A percentile compares a stretch with the other conserved stretches of the same genome.
These are phyloP conservation scores for Thera britannica DNA, from an alignment of 2,888 invertebrate genomes.

Conservation along the genomic window DNA sequence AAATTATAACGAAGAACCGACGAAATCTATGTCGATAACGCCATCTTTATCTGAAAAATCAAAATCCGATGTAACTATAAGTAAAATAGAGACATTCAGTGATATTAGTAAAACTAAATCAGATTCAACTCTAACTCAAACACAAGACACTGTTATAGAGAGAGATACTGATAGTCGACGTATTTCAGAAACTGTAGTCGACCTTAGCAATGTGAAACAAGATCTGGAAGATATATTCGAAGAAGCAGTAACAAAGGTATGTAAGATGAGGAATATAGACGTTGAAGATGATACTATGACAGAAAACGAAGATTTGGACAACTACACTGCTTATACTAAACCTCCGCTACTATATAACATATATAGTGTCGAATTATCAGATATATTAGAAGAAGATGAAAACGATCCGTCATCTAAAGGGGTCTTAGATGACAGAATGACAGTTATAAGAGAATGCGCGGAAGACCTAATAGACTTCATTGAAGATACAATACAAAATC, in stretches of 20 bases:
- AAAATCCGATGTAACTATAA: conserved; percentile 78
- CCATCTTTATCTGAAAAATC: conserved; percentile 77
- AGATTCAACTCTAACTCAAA: conserved; percentile 76
- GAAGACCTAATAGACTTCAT: conserved; percentile 69
- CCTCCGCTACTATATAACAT: conserved; percentile 62
- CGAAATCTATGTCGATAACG: conserved; percentile 63
- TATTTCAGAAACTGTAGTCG: conserved; percentile 75
- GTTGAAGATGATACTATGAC: conserved; percentile 68
- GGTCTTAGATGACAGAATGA: conserved; percentile 59
- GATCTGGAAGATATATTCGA: conserved; percentile 74
- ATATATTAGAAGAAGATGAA: conserved; percentile 79
- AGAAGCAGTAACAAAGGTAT: conserved; percentile 63
- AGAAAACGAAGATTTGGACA: conserved; percentile 74
- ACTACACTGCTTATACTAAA: conserved; percentile 74
- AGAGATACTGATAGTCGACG: conserved; percentile 57
- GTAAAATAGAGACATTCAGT: conserved; percentile 73
- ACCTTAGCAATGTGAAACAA: conserved; percentile 71
- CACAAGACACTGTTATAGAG: conserved; percentile 78
- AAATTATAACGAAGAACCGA: conserved; percentile 61
- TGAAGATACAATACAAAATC: conserved; percentile 64
- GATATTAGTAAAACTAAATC: conserved; percentile 81
- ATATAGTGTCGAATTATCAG: conserved; percentile 75
- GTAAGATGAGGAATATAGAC: conserved; percentile 54
- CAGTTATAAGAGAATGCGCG: conserved; percentile 58
- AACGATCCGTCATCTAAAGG: conserved; percentile 63